A percentile compares a stretch with the other conserved stretches of the same genome.
Evolutionary conservation across 2,113 vertebrate genomes (phyloP).

Genomic region (Odontesthes bonariensis): DNA sequence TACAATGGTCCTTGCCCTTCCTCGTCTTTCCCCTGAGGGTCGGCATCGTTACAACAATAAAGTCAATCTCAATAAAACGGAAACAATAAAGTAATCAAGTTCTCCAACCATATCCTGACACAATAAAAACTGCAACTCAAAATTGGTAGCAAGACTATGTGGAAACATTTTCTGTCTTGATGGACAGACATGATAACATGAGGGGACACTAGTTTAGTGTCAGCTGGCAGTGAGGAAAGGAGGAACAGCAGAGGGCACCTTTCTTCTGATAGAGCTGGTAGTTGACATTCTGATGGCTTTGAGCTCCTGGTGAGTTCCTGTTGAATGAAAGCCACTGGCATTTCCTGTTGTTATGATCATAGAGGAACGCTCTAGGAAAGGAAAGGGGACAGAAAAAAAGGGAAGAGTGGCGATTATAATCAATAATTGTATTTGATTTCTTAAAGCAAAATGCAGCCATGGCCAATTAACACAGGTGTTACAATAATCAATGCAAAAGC

Average conservation of each 20-base stretch:
- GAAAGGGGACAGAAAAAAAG: constrained; percentile 22
- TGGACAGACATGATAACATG: not conserved
- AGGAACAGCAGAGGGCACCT: constrained; percentile 83
- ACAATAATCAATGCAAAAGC: not conserved
- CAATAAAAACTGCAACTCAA: not conserved
- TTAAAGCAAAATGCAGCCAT: not conserved
- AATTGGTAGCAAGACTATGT: not conserved
- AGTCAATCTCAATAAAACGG: not conserved
- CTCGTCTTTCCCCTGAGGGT: constrained; percentile 23
- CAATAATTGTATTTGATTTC: constrained; percentile 1
- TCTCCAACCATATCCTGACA: not conserved
- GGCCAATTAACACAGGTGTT: not conserved
- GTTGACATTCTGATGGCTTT: constrained; percentile 87
- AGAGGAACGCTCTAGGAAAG: constrained; percentile 82
- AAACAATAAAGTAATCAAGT: not conserved
- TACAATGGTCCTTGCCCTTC: constrained; percentile 50
- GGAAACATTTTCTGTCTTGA: not conserved
- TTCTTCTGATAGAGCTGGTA: constrained; percentile 97
- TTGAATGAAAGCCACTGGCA: constrained; percentile 97
- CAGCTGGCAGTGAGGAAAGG: constrained; percentile 1
- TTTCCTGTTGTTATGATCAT: constrained; percentile 84
- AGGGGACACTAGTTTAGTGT: not conserved
- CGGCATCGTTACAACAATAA: not conserved
- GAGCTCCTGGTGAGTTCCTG: constrained; percentile 89
- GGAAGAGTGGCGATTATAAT: constrained; percentile 2